phyloP scores from a whole-genome alignment of 2,888 invertebrate genomes.

The Tanytarsus gracilentus region DNA sequence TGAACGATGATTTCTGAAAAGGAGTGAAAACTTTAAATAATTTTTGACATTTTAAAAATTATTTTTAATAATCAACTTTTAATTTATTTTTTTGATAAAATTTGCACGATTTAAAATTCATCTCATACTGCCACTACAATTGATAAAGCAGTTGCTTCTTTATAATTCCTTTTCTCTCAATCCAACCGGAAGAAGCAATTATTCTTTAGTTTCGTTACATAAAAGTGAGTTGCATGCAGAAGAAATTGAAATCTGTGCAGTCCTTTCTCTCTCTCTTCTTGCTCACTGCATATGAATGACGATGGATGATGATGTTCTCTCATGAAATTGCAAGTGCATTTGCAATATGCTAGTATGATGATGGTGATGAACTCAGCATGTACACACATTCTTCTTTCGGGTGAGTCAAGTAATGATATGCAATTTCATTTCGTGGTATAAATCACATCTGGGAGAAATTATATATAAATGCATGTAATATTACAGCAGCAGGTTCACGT shows the following conservation, averaged over 20 bases:
- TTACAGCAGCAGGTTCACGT: constrained; percentile 14
- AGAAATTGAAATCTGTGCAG: constrained; percentile 27
- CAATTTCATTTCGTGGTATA: constrained; percentile 24
- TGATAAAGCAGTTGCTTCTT: no score
- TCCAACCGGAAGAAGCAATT: neutral
- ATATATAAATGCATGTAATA: constrained; percentile 6
- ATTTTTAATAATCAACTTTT: no score
- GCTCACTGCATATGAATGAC: neutral
- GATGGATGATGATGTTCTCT: neutral
- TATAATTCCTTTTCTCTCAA: no score
- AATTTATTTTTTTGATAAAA: no score
- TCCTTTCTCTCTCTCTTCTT: neutral
- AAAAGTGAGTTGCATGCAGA: neutral
- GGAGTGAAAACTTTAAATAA: no score
- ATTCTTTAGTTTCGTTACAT: neutral
- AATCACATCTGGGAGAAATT: constrained; percentile 22
- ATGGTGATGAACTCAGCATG: constrained; percentile 11
- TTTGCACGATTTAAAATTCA: no score
- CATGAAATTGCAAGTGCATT: constrained; percentile 10
- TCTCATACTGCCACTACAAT: no score
- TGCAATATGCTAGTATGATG: constrained; percentile 23
- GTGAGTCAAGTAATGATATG: constrained; percentile 24
- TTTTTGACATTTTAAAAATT: no score
- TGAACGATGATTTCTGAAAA: no score
- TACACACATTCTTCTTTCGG: no score